These are phyloP conservation scores for Motacilla alba DNA, from an alignment of 2,113 vertebrate genomes.

Conservation along the genomic window DNA sequence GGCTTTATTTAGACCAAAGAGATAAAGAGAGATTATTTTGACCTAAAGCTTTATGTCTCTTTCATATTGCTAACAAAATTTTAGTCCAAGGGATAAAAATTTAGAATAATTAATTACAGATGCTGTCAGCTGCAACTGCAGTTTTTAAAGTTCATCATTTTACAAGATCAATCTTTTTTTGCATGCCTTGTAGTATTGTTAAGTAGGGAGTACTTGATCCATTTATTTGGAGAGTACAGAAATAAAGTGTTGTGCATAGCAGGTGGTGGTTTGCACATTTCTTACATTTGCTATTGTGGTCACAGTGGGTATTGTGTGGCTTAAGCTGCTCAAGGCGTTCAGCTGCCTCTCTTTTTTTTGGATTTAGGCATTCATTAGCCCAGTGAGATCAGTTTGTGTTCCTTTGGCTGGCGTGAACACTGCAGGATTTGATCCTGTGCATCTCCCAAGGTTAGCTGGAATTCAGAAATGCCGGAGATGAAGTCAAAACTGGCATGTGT, in stretches of 20 bases:
- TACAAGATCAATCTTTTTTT: neutral
- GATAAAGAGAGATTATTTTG: constrained; percentile 53
- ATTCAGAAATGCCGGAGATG: neutral
- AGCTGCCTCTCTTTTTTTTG: neutral
- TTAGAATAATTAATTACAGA: constrained; percentile 35
- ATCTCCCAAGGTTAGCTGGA: neutral
- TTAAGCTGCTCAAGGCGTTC: neutral
- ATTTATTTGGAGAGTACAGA: neutral
- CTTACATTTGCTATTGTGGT: neutral
- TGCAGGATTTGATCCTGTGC: neutral
- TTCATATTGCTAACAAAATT: constrained; percentile 55
- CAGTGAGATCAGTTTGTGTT: neutral
- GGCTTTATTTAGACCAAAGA: constrained; percentile 51
- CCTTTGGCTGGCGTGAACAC: neutral
- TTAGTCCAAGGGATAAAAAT: constrained; percentile 8
- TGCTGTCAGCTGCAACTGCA: neutral
- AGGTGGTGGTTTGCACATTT: neutral
- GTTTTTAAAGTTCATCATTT: constrained; percentile 21
- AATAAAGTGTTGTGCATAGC: neutral
- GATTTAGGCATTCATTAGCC: neutral
- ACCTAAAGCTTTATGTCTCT: constrained; percentile 49
- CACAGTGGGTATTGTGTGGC: neutral
- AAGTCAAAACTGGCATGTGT: rapidly evolving
- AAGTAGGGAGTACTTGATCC: neutral
- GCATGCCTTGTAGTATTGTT: neutral